phyloP scores from a whole-genome alignment of 2,888 invertebrate genomes.

The Xanthia togata region DNA sequence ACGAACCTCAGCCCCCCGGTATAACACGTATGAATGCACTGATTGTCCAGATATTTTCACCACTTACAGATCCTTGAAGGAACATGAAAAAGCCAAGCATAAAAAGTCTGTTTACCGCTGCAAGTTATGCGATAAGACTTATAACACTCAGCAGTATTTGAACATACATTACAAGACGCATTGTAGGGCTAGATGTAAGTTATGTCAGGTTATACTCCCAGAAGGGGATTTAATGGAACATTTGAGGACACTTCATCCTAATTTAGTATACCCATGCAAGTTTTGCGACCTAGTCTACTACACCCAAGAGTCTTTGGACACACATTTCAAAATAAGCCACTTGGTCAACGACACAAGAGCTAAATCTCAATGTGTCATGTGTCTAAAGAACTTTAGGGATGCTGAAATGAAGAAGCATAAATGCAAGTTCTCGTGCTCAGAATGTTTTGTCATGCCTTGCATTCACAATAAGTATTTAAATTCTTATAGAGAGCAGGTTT shows the following conservation, averaged over 20 bases:
- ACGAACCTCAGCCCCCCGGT: conserved; percentile 59
- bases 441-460: conserved; percentile 75
- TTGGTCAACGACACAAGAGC: conserved; percentile 60
- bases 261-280: conserved; percentile 71
- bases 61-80: conserved; percentile 71
- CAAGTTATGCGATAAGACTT: conserved; percentile 72
- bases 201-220: conserved; percentile 70
- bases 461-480: conserved; percentile 76
- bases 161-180: conserved; percentile 76
- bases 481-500: conserved; percentile 75
- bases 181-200: conserved; percentile 71
- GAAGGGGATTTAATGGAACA: conserved; percentile 72
- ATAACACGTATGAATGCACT: conserved; percentile 71
- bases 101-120: conserved; percentile 71
- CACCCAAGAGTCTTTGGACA: conserved; percentile 68
- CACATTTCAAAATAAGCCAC: conserved; percentile 74
- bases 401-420: conserved; percentile 71
- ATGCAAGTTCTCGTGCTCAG: conserved; percentile 76
- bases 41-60: conserved; percentile 74
- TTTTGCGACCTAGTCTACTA: conserved; percentile 76
- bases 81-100: conserved; percentile 74
- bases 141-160: conserved; percentile 75
- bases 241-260: conserved; percentile 71
- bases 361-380: conserved; percentile 74
- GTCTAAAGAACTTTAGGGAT: conserved; percentile 70